phyloP scores from a whole-genome alignment of 2,113 vertebrate species.

The Cervus canadensis region DNA sequence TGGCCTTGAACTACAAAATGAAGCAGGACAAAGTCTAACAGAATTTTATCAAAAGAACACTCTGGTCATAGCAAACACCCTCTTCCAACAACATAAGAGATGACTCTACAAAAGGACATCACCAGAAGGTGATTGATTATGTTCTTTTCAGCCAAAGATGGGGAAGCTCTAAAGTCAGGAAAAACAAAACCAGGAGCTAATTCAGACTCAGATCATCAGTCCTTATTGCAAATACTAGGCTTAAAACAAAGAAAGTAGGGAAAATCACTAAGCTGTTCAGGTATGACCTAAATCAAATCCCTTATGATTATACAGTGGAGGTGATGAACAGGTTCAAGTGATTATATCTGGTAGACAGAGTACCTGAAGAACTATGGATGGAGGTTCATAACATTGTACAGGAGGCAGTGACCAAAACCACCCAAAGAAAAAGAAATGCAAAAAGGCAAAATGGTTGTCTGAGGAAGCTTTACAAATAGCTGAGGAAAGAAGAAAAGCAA shows the following conservation, averaged over 20 bases:
- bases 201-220: neutral
- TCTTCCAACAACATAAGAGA: neutral
- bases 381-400: neutral
- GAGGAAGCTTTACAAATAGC: neutral
- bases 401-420: neutral
- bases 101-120: neutral
- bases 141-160: neutral
- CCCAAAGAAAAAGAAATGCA: neutral
- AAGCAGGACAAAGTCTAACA: neutral
- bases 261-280: neutral
- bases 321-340: neutral
- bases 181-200: neutral
- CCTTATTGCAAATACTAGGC: neutral
- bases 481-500: neutral
- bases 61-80: neutral
- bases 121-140: neutral
- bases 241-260: neutral
- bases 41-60: neutral
- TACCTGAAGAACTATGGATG: neutral
- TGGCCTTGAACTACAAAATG: neutral
- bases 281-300: neutral
- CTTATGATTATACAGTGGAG: neutral
- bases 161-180: neutral
- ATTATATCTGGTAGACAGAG: neutral
- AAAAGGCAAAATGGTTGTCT: neutral